phyloP scores from a whole-genome alignment of 2,113 vertebrate genomes.

The Ophiodon elongatus region DNA sequence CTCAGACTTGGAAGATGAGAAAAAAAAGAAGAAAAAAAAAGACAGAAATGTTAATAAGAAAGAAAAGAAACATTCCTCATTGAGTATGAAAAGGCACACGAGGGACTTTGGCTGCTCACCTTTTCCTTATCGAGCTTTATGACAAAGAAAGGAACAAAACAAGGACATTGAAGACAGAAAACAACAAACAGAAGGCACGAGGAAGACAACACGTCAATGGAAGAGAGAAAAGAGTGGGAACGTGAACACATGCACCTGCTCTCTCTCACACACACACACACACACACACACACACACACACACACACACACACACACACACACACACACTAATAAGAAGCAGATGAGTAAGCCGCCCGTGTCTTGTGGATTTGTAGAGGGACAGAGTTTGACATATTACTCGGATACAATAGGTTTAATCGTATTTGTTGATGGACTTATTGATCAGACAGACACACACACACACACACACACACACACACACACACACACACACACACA shows the following conservation, averaged over 20 bases:
- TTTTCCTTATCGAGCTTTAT: conserved; percentile 70
- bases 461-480: too few relatives aligned
- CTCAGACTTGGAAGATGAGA: conserved; percentile 32
- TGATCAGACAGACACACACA: too few relatives aligned
- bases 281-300: too few relatives aligned
- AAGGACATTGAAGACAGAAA: conserved; percentile 23
- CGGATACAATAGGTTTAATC: too few relatives aligned
- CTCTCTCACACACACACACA: neutral
- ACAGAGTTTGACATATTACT: too few relatives aligned
- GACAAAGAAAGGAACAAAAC: conserved; percentile 15
- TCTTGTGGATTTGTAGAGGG: too few relatives aligned
- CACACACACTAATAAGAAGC: too few relatives aligned
- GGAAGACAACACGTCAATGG: neutral
- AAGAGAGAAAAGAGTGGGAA: neutral
- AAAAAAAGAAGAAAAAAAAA: conserved; percentile 13
- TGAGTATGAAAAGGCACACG: accelerated
- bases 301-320: neutral
- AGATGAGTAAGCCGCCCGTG: too few relatives aligned
- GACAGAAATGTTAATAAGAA: conserved; percentile 6
- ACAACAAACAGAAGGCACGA: neutral
- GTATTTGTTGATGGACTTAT: too few relatives aligned
- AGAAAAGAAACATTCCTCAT: neutral
- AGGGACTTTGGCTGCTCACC: conserved; percentile 50
- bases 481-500: neutral
- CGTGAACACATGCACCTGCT: neutral